Conservation (phyloP, 2,888 invertebrate species). For the Elmis aenea region DNA sequence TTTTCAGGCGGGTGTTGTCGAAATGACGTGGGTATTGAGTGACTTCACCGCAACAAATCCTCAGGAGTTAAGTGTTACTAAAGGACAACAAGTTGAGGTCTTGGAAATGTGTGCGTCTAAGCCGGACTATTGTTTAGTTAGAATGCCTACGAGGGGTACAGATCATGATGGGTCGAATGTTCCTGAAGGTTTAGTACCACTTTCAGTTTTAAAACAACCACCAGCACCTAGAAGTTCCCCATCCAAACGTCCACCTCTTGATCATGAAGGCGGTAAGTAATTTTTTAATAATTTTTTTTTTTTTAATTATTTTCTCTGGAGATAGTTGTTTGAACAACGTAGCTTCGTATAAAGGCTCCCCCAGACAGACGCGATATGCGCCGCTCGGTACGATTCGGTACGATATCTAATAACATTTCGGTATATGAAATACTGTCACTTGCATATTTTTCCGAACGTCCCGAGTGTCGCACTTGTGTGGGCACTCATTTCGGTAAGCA, state of each 20-base stretch:
- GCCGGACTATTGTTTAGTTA: conserved; percentile 68
- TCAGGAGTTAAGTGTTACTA: conserved; percentile 77
- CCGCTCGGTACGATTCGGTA: too few relatives aligned
- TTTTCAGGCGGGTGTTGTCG: conserved; percentile 70
- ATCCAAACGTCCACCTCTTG: conserved; percentile 45
- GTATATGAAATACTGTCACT: too few relatives aligned
- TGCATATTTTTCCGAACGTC: too few relatives aligned
- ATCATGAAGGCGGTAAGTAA: conserved; percentile 46
- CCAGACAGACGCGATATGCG: too few relatives aligned
- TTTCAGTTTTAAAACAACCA: conserved; percentile 70
- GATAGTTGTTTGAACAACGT: too few relatives aligned
- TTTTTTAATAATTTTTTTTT: background rate
- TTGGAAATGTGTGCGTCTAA: conserved; percentile 69
- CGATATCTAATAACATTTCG: too few relatives aligned
- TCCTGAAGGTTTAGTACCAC: conserved; percentile 77
- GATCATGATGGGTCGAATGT: conserved; percentile 43
- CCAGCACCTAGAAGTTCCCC: conserved; percentile 59
- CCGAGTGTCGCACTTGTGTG: too few relatives aligned
- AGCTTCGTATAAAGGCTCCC: too few relatives aligned
- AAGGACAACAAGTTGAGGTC: conserved; percentile 93
- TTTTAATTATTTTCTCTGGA: background rate
- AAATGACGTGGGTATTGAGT: conserved; percentile 88
- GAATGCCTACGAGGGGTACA: conserved; percentile 53
- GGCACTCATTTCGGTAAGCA: too few relatives aligned
- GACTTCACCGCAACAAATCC: conserved; percentile 76